Base-by-base conservation (phyloP, 2,113 vertebrate genomes). In the Dascyllus trimaculatus region DNA sequence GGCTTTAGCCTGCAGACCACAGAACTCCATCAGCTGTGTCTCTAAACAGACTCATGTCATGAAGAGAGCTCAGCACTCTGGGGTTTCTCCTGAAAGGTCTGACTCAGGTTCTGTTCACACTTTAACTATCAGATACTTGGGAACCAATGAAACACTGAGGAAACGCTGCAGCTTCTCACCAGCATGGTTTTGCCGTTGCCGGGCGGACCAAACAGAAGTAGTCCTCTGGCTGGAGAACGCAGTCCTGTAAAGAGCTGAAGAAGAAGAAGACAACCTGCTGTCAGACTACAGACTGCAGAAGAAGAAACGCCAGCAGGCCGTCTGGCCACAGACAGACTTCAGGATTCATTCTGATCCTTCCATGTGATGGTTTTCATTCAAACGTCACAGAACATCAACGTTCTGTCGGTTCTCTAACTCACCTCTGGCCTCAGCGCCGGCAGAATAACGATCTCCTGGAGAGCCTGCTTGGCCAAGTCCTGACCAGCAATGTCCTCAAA, bases 401-500 rank as follows among this genome's bases (percentile, higher is more conserved):
- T 2, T 29, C 26, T 29, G 26, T 29, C 26, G 26, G 26, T 29
- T 29, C 26, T 3, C 35, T 17, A 22, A 46, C 71, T 63, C 29
- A 97, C 96, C 95, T 98, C 97, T 63, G 97, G 97, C 58, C 97
- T 93, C 61, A 98, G 93, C 64, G 97, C 96, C 52, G 97, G 97
- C 75, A 98, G 96, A 82, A 98, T 97, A 87, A 98, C 97, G 71
- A 98, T 98, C 94, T 98, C 97, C 93, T 98, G 97, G 53, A 98
- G 85, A 1, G 97, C 97, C 80, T 98, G 97, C 82, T 98, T 98
- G 70, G 97, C 96, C 76, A 97, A 84, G 0, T 97, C 95, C 85
- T 98, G 97, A 56, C 97, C 97, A 58, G 96, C 96, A 0, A 98
- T 91, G 68, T 98, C 97, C 66, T 96, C 93, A 84, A 97, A 98